These are phyloP conservation scores for Cololabis saira DNA, from an alignment of 2,113 vertebrate species.

Conservation along the genomic window DNA sequence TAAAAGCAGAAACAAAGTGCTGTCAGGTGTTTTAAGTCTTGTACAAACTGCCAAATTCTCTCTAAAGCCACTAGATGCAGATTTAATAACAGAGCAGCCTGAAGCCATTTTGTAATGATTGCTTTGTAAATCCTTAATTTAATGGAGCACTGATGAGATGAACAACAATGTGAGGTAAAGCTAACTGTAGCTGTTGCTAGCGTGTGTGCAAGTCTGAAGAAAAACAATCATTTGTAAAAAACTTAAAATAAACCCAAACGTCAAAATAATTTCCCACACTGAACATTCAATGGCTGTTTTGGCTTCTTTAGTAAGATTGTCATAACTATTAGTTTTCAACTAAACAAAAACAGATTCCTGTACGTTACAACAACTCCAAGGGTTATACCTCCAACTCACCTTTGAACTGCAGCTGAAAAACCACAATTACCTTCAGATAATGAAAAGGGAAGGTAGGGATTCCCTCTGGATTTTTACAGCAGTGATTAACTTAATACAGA, in stretches of 20 bases:
- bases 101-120: conserved; percentile 8
- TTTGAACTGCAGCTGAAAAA: too few relatives aligned
- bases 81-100: conserved; percentile 22
- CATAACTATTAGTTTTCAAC: not conserved
- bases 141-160: not conserved
- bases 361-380: too few relatives aligned
- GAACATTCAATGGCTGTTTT: not conserved
- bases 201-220: too few relatives aligned
- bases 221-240: not conserved
- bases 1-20: conserved; percentile 1
- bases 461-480: conserved; percentile 29
- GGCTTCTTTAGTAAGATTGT: not conserved
- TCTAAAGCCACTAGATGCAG: conserved; percentile 14
- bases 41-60: not conserved
- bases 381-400: too few relatives aligned
- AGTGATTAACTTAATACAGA: conserved; percentile 22
- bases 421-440: not conserved
- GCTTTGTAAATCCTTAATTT: not conserved
- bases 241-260: not conserved
- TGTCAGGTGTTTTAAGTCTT: not conserved
- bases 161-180: not conserved
- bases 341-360: too few relatives aligned
- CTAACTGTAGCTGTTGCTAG: not conserved
- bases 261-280: not conserved
- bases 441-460: conserved; percentile 8